A percentile compares a stretch with the other conserved stretches of the same genome.
These are phyloP conservation scores for Drosophila fuyamai DNA, from an alignment of 1,140 invertebrate species.

Conservation along the genomic window DNA sequence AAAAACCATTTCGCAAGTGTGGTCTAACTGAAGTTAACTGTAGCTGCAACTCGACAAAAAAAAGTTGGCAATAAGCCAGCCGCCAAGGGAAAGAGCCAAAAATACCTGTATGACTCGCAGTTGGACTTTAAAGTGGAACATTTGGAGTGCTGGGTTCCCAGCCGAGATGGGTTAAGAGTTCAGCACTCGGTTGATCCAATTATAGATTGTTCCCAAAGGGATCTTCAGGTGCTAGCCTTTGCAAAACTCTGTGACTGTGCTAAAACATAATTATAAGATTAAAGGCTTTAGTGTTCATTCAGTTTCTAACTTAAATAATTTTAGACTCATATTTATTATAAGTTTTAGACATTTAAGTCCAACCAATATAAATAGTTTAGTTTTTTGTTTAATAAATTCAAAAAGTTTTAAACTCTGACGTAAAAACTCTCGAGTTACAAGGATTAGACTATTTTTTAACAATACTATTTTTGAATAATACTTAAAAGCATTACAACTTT, in stretches of 20 bases:
- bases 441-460: no score
- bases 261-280: background rate
- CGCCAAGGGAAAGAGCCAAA: conserved; percentile 42
- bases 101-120: conserved; percentile 21
- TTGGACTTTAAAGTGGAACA: conserved; percentile 29
- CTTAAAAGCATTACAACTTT: no score
- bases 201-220: conserved; percentile 6
- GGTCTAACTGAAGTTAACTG: conserved; percentile 49
- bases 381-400: no score
- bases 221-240: conserved; percentile 1
- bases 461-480: no score
- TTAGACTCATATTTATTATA: no score
- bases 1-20: conserved; percentile 55
- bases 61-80: conserved; percentile 41
- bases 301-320: no score
- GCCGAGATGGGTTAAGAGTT: conserved; percentile 9
- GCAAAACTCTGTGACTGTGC: background rate
- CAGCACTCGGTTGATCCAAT: conserved; percentile 19
- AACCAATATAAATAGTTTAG: no score
- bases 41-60: conserved; percentile 31
- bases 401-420: no score
- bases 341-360: no score
- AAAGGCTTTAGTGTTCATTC: no score
- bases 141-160: conserved; percentile 24
- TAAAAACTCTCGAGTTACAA: no score